phyloP scores from a whole-genome alignment of 2,888 invertebrate species.

The Flabesymbios commensalis region DNA sequence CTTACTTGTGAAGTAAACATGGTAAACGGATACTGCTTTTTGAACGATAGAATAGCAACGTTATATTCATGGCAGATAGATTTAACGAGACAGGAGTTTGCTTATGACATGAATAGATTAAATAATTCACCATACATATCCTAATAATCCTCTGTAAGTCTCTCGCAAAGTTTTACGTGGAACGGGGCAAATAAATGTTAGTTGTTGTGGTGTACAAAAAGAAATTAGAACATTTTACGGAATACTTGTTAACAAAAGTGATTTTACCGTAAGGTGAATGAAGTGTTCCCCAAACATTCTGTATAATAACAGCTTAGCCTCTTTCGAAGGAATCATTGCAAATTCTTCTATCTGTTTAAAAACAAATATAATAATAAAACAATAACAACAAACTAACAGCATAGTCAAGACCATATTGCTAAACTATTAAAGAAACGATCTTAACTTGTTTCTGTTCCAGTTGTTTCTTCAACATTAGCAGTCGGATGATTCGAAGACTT shows the following conservation, averaged over 20 bases:
- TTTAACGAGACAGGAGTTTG: too few species aligned
- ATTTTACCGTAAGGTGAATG: conserved; percentile 63
- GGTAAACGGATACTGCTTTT: too few species aligned
- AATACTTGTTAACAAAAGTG: neutral
- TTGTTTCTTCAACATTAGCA: conserved; percentile 78
- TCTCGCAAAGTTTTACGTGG: too few species aligned
- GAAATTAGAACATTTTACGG: too few species aligned
- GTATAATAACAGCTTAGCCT: conserved; percentile 86
- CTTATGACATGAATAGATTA: too few species aligned
- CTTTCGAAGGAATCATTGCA: conserved; percentile 92
- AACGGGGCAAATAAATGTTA: too few species aligned
- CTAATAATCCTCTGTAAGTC: too few species aligned
- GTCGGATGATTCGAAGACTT: conserved; percentile 70
- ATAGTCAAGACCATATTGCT: neutral
- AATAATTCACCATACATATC: too few species aligned
- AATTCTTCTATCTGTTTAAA: conserved; percentile 79
- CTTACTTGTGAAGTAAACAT: too few species aligned
- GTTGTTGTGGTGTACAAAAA: too few species aligned
- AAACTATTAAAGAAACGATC: neutral
- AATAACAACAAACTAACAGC: neutral
- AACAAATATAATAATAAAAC: neutral
- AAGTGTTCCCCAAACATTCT: conserved; percentile 80
- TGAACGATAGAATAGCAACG: too few species aligned
- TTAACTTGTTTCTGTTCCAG: conserved; percentile 75
- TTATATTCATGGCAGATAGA: too few species aligned